phyloP scores from a whole-genome alignment of 2,113 vertebrate genomes.

The Oxyruncus cristatus region DNA sequence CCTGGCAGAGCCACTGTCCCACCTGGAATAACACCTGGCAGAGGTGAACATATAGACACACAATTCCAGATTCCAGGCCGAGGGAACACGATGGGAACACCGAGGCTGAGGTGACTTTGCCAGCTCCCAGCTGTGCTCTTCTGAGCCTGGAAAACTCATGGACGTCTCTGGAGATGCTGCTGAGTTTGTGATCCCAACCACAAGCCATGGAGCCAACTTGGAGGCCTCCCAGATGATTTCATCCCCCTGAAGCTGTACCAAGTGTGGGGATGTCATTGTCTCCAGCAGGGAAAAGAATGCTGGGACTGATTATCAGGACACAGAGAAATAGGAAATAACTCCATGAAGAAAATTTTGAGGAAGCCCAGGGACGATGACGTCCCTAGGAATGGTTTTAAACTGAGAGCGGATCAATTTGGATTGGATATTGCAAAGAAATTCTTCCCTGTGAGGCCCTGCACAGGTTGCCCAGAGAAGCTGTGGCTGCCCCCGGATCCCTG shows the following conservation, averaged over 20 bases:
- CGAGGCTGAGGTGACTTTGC: not conserved
- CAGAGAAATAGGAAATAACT: not conserved
- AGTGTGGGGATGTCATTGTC: not conserved
- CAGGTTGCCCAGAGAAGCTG: not conserved
- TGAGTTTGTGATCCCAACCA: not conserved
- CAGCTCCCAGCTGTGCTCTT: not conserved
- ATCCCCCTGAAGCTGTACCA: not conserved
- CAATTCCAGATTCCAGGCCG: rapidly evolving
- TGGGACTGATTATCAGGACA: not conserved
- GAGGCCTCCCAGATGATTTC: not conserved
- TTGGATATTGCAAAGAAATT: not conserved
- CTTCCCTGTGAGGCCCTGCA: not conserved
- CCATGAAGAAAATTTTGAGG: not conserved
- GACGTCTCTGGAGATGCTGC: not conserved
- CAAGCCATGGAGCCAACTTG: not conserved
- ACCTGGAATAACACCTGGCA: rapidly evolving
- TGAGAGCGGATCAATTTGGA: not conserved
- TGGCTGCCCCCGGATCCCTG: not conserved
- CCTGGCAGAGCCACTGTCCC: not conserved
- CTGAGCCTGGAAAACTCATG: not conserved
- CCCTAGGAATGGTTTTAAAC: not conserved
- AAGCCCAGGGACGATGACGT: not conserved
- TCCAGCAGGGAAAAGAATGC: not conserved
- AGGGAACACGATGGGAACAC: rapidly evolving
- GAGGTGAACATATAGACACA: rapidly evolving